Percentiles rank a stretch among this genome's conserved stretches.
Evolutionary conservation across 2,888 invertebrate species (phyloP).

Genomic region (Pollenia angustigena): DNA sequence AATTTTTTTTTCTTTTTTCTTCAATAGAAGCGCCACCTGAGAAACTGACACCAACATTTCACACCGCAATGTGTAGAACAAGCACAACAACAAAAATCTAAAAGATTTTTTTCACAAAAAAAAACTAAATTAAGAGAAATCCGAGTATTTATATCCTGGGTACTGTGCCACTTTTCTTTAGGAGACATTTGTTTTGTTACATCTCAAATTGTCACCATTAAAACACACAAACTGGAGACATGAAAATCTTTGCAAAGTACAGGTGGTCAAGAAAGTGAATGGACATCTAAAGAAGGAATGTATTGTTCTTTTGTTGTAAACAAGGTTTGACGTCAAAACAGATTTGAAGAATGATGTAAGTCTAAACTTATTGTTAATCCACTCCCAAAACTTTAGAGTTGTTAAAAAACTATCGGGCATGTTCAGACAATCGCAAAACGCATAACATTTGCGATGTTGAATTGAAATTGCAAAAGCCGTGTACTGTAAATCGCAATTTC

Average conservation of each 20-base stretch:
- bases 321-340: too few species aligned
- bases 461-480: too few species aligned
- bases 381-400: too few species aligned
- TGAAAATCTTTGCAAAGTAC: not conserved
- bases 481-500: too few species aligned
- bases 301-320: too few species aligned
- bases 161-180: conserved; percentile 68
- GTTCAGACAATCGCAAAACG: too few species aligned
- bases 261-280: not conserved
- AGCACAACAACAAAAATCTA: not conserved
- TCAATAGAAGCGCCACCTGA: conserved; percentile 73
- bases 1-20: not conserved
- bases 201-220: conserved; percentile 54
- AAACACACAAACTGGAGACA: not conserved
- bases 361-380: too few species aligned
- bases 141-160: conserved; percentile 70
- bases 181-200: conserved; percentile 26
- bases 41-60: conserved; percentile 64
- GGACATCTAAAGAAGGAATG: not conserved
- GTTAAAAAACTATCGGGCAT: too few species aligned
- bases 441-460: too few species aligned
- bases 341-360: too few species aligned
- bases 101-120: conserved; percentile 26
- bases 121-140: conserved; percentile 47
- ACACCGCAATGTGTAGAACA: conserved; percentile 48